Percentiles rank a stretch among this genome's conserved stretches.
Conservation (phyloP, 2,113 vertebrate species). For the Phocoena sinus region DNA sequence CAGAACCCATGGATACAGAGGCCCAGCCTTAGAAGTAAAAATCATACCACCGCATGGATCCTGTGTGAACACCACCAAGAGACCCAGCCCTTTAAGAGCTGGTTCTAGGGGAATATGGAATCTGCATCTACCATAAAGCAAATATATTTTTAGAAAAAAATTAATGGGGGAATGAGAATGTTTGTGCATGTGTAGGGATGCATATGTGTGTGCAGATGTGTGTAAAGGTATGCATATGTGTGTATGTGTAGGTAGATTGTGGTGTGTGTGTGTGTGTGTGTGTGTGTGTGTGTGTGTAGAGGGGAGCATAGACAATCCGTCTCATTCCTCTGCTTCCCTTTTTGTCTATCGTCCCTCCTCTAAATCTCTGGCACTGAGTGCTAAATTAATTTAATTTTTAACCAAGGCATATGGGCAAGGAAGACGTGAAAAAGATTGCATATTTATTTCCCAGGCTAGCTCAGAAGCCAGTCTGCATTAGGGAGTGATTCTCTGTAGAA, state of each 20-base stretch:
- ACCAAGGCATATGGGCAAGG: background rate
- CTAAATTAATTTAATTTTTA: constrained; percentile 16
- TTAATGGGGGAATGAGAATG: background rate
- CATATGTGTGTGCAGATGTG: no score
- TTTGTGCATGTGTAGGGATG: background rate
- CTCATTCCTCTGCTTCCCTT: background rate
- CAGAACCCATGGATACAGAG: background rate
- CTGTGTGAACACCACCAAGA: background rate
- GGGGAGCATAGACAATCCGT: background rate
- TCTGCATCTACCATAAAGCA: background rate
- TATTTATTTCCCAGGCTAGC: background rate
- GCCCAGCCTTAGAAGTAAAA: background rate
- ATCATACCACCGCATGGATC: background rate
- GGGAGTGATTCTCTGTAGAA: background rate
- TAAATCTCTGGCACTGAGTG: background rate
- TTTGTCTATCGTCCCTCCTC: background rate
- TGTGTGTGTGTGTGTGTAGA: background rate
- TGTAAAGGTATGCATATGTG: no score
- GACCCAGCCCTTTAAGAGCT: background rate
- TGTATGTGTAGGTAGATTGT: no score
- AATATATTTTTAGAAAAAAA: background rate
- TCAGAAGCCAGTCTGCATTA: background rate
- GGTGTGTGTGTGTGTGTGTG: background rate
- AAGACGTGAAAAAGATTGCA: background rate
- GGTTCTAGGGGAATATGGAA: background rate